Base-by-base conservation (phyloP, 2,797 vertebrate genomes). In the Cuculus canorus region DNA sequence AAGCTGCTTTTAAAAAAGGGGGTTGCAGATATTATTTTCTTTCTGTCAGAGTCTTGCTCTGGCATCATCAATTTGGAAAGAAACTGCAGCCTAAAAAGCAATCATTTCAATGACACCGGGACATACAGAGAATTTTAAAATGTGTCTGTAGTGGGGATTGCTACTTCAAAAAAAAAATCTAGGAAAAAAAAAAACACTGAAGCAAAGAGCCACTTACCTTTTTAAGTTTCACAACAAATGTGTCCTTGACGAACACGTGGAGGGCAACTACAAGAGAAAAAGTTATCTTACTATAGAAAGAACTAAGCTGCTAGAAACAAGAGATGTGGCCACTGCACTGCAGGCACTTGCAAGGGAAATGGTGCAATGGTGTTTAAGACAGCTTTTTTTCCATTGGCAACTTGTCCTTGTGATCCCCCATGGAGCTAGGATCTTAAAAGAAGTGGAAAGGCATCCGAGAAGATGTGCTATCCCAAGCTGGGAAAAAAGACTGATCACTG, bases 161-260 rank as follows among this genome's bases (percentile, higher is more conserved):
- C 23, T 83, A 52, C 54, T 50, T 82, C 2, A 19, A 86, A 82
- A 93, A 63, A 33, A 37, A 33, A 60, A 32, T 11, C 17, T 4
- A 6, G 41, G 4, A 63, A 30, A 21, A 35, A 33, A 11, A 4
- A 47, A 72, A 79, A 48, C 4, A 4, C 11, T 57, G 52, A 94
- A 91, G 47, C 52, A 87, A 83, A 95, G 56, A 66, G 6, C 27
- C 48, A 30, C 32, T 94, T 93, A 65, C 11, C 63, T 92, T 95
- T 92, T 77, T 33, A 92, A 75, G 65, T 81, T 88, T 72, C 41
- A 70, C 54, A 91, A 69, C 64, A 94, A 88, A 87, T 15, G 18
- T 69, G 82, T 95, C 89, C 93, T 96, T 96, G 86, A 88, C 27
- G 95, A 84, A 82, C 37, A 18, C 1, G 3, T 57, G 39, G 27